Evolutionary conservation across 1,140 invertebrate species (phyloP).

Genomic region (Pygmarrhopalites habei): DNA sequence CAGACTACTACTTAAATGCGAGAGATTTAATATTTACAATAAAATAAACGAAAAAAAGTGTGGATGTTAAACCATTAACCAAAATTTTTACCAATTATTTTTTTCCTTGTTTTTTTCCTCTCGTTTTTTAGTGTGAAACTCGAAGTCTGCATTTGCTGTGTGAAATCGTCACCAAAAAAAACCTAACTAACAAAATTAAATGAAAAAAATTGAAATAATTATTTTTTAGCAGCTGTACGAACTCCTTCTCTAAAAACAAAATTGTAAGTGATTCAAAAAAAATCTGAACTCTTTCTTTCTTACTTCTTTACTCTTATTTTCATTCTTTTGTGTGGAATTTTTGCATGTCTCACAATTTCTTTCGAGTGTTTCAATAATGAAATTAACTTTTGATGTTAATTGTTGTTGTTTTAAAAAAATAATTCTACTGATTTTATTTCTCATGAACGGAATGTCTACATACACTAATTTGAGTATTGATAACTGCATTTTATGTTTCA

Average conservation of each 20-base stretch:
- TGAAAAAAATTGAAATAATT: slow-evolving; percentile 13
- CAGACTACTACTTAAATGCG: no score
- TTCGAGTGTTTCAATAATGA: no score
- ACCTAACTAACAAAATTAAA: slow-evolving; percentile 8
- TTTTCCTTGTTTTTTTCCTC: background rate
- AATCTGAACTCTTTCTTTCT: background rate
- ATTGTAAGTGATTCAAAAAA: slow-evolving; percentile 25
- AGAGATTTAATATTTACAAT: no score
- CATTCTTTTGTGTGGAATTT: background rate
- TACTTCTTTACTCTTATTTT: background rate
- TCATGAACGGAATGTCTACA: no score
- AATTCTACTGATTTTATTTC: no score
- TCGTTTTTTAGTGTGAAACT: slow-evolving; percentile 11
- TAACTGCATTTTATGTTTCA: no score
- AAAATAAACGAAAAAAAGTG: no score
- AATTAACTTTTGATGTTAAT: no score
- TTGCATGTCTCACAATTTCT: no score
- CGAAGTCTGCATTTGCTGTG: slow-evolving; percentile 6
- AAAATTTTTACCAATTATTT: background rate
- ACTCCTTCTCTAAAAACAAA: slow-evolving; percentile 36
- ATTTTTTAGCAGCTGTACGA: slow-evolving; percentile 22
- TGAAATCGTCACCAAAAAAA: slow-evolving; percentile 3
- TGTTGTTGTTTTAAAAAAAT: no score
- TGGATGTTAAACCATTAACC: no score
- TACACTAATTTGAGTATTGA: no score